Conservation (phyloP, 2,888 invertebrate genomes). For the Bellardia pandia region DNA sequence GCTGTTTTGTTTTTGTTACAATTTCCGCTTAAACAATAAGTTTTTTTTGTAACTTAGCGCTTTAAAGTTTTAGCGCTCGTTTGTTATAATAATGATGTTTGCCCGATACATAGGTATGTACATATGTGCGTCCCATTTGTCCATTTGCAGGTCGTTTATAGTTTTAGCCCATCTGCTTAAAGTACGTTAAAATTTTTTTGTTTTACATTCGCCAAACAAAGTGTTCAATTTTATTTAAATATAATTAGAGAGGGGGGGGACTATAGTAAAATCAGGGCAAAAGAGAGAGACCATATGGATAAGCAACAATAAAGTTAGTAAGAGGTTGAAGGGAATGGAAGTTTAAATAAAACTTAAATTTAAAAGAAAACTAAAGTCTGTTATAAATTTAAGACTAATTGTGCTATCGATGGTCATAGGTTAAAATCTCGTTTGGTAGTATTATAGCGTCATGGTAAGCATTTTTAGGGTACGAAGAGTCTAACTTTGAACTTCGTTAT, state of each 20-base stretch:
- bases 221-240: slow-evolving; percentile 30
- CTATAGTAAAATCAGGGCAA: neutral
- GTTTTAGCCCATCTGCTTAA: slow-evolving; percentile 47
- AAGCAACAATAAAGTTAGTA: neutral
- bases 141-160: neutral
- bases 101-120: slow-evolving; percentile 9
- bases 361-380: too few relatives aligned
- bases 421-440: too few relatives aligned
- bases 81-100: slow-evolving; percentile 67
- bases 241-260: neutral
- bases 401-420: too few relatives aligned
- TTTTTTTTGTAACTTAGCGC: slow-evolving; percentile 48
- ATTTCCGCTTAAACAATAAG: slow-evolving; percentile 66
- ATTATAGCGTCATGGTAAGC: too few relatives aligned
- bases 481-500: too few relatives aligned
- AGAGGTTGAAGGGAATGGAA: too few relatives aligned
- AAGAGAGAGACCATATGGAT: slow-evolving; percentile 4
- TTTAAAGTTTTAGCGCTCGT: slow-evolving; percentile 64
- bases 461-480: too few relatives aligned
- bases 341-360: too few relatives aligned
- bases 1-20: slow-evolving; percentile 47
- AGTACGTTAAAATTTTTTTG: slow-evolving; percentile 10
- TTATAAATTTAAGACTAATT: too few relatives aligned
- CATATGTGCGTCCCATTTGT: neutral
- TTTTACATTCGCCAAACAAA: neutral